Percentiles rank a stretch among this genome's conserved stretches.
phyloP scores from a whole-genome alignment of 2,888 invertebrate genomes.

The Andricus quercusramuli region DNA sequence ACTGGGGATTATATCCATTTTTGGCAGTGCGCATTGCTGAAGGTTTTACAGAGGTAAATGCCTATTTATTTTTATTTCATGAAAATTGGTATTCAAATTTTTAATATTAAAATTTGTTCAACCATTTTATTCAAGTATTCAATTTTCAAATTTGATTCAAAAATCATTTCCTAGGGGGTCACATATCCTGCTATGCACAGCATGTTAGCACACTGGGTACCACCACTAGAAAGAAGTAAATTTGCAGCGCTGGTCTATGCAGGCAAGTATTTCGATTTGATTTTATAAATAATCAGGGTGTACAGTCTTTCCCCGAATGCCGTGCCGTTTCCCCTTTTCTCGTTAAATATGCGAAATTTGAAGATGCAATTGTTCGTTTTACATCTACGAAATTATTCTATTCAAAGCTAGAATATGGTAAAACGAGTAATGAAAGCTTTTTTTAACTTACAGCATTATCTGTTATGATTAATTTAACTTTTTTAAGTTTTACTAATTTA shows the following conservation, averaged over 20 bases:
- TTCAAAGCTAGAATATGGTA: no score
- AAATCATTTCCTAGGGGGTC: slow-evolving; percentile 82
- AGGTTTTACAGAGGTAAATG: slow-evolving; percentile 88
- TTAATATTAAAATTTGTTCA: slow-evolving; percentile 17
- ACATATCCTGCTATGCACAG: slow-evolving; percentile 97
- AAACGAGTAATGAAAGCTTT: no score
- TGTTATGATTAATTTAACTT: no score
- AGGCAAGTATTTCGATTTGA: slow-evolving; percentile 78
- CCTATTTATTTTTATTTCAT: not conserved
- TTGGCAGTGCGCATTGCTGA: slow-evolving; percentile 88
- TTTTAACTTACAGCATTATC: no score
- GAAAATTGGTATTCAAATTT: not conserved
- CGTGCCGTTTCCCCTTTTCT: no score
- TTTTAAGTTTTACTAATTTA: no score
- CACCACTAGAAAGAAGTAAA: slow-evolving; percentile 93
- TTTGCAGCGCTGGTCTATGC: slow-evolving; percentile 94
- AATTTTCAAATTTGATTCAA: slow-evolving; percentile 23
- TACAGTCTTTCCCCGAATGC: no score
- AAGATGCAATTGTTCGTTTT: no score
- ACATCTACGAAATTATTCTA: no score
- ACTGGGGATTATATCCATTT: slow-evolving; percentile 83
- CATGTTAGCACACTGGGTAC: slow-evolving; percentile 95
- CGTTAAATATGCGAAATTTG: no score
- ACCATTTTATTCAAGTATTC: not conserved
- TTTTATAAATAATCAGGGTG: not conserved